Conservation (phyloP, 2,888 invertebrate genomes). For the Dicroscelio sp. region DNA sequence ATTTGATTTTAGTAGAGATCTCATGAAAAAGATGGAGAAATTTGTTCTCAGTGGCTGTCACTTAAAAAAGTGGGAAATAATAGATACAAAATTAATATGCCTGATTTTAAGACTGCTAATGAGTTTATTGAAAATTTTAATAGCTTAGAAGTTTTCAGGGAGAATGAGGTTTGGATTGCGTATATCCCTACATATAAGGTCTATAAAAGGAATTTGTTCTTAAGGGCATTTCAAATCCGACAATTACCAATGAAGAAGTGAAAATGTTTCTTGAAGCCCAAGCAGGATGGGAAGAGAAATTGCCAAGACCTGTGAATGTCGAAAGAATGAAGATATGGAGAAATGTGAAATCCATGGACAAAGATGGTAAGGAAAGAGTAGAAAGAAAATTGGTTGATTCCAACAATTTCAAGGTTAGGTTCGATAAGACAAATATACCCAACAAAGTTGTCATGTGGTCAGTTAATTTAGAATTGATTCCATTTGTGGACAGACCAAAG, state of each 20-base stretch:
- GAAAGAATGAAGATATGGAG: not conserved
- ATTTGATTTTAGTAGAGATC: not conserved
- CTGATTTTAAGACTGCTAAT: not conserved
- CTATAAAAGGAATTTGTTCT: too few species aligned
- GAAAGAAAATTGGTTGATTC: too few species aligned
- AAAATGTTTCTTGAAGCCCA: too few species aligned
- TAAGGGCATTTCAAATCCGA: too few species aligned
- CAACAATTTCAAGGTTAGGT: too few species aligned
- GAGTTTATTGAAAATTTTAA: not conserved
- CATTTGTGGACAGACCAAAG: too few species aligned
- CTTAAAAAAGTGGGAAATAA: not conserved
- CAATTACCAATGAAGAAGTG: too few species aligned
- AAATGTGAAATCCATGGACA: not conserved
- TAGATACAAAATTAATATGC: not conserved
- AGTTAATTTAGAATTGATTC: too few species aligned
- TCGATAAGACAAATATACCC: too few species aligned
- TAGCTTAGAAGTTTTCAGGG: not conserved
- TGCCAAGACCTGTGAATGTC: not conserved
- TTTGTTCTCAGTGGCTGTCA: too few species aligned
- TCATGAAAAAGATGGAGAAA: not conserved
- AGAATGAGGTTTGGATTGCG: not conserved
- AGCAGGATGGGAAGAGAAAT: too few species aligned
- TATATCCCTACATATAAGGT: not conserved
- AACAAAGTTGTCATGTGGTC: too few species aligned
- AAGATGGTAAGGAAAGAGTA: not conserved